Percentiles rank a stretch among this genome's conserved stretches.
Evolutionary conservation across 2,797 vertebrate species (phyloP).

Genomic region (Pangasius mekongensis): DNA sequence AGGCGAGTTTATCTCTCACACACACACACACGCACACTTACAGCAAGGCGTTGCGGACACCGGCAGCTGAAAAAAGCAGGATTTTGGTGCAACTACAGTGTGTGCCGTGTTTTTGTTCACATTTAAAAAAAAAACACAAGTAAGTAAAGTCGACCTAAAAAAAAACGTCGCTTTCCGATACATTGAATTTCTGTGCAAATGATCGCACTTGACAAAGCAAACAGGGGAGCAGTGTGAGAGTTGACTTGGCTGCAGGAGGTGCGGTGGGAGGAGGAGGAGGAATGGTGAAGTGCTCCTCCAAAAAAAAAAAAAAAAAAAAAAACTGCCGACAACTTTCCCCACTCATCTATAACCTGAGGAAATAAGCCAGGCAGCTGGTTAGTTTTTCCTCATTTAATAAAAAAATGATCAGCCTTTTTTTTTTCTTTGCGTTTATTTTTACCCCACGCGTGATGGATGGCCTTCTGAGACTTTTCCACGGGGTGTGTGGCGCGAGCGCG

Average conservation of each 20-base stretch:
- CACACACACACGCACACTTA: too few relatives aligned
- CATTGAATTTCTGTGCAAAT: background rate
- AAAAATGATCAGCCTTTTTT: background rate
- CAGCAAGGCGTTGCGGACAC: background rate
- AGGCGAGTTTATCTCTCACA: background rate
- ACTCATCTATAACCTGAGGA: background rate
- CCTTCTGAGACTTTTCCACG: background rate
- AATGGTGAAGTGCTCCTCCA: conserved; percentile 1
- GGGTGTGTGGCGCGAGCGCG: background rate
- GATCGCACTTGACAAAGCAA: conserved; percentile 12
- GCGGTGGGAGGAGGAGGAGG: conserved; percentile 9
- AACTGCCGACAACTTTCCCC: background rate
- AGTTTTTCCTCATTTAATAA: background rate
- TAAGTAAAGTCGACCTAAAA: background rate
- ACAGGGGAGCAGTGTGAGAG: background rate
- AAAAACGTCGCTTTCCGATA: too few relatives aligned
- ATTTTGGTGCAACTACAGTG: background rate
- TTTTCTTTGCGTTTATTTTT: background rate
- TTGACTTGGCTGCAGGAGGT: conserved; percentile 15
- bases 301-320: background rate
- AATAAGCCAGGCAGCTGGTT: background rate
- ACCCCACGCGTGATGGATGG: background rate
- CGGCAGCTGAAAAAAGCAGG: background rate
- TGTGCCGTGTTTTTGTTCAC: background rate
- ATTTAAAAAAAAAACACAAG: background rate